Conservation (phyloP, 2,888 invertebrate species). For the Hemistola chrysoprasaria region DNA sequence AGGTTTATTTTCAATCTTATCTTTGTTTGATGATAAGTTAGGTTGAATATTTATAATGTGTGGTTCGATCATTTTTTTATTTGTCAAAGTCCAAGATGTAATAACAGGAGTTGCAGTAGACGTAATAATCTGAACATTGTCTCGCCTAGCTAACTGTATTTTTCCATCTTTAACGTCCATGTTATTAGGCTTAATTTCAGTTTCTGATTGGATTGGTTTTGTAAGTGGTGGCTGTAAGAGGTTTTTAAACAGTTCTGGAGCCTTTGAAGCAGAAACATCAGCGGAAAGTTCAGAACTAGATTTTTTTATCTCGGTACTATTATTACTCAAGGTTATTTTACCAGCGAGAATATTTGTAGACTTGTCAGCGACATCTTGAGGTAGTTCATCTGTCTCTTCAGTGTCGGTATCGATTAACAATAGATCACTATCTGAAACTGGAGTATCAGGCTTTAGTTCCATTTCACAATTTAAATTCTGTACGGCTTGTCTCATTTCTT, state of each 20-base stretch:
- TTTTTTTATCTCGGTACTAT: slow-evolving; percentile 51
- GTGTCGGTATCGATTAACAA: slow-evolving; percentile 94
- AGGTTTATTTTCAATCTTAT: slow-evolving; percentile 59
- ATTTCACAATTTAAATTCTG: slow-evolving; percentile 89
- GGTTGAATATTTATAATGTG: slow-evolving; percentile 60
- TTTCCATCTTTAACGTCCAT: slow-evolving; percentile 61
- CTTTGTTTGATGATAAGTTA: slow-evolving; percentile 46
- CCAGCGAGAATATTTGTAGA: slow-evolving; percentile 57
- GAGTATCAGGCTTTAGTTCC: slow-evolving; percentile 91
- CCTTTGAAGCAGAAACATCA: slow-evolving; percentile 10
- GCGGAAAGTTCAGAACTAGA: slow-evolving; percentile 52
- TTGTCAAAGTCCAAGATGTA: slow-evolving; percentile 80
- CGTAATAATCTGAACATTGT: slow-evolving; percentile 56
- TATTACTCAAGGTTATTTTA: slow-evolving; percentile 48
- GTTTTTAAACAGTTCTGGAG: slow-evolving; percentile 11
- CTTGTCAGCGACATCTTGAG: slow-evolving; percentile 63
- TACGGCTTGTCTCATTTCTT: slow-evolving; percentile 92
- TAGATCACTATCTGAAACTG: slow-evolving; percentile 91
- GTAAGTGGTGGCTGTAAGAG: not conserved
- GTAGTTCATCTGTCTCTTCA: slow-evolving; percentile 86
- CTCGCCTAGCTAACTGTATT: slow-evolving; percentile 58
- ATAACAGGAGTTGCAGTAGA: slow-evolving; percentile 78
- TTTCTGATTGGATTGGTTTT: slow-evolving; percentile 37
- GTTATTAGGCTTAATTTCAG: slow-evolving; percentile 48
- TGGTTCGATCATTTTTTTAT: slow-evolving; percentile 70